phyloP scores from a whole-genome alignment of 2,888 invertebrate genomes.

The Psylliodes chrysocephalus region DNA sequence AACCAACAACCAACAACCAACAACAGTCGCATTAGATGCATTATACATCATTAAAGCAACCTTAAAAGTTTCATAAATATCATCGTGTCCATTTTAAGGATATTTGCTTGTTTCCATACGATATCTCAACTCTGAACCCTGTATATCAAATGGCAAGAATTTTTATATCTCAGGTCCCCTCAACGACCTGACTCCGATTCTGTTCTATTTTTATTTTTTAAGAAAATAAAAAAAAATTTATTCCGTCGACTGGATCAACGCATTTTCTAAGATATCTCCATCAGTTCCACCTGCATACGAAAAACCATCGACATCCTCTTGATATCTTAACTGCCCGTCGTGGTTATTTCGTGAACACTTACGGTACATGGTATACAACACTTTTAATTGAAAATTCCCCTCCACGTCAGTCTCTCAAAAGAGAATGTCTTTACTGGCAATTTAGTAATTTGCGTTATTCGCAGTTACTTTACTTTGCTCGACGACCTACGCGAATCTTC shows the following conservation, averaged over 20 bases:
- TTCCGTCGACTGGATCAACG: background rate
- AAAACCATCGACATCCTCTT: slow-evolving; percentile 8
- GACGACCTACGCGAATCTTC: slow-evolving; percentile 34
- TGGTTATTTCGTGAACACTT: slow-evolving; percentile 19
- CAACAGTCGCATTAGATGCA: no score
- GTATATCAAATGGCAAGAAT: no score
- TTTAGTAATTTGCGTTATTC: slow-evolving; percentile 61
- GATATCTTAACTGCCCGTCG: background rate
- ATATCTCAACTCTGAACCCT: no score
- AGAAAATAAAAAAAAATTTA: no score
- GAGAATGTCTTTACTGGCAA: slow-evolving; percentile 58
- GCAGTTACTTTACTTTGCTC: slow-evolving; percentile 44
- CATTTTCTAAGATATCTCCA: background rate
- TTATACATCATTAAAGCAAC: no score
- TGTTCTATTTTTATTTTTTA: no score
- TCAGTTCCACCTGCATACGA: background rate
- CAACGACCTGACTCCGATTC: no score
- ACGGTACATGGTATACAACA: slow-evolving; percentile 24
- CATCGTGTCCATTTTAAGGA: no score
- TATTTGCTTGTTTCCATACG: no score
- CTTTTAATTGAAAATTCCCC: slow-evolving; percentile 37
- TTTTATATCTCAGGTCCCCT: no score
- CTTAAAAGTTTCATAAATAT: no score
- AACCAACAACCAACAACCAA: no score
- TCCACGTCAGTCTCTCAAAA: slow-evolving; percentile 42